Percentiles rank a stretch among this genome's conserved stretches.
Evolutionary conservation across 2,113 vertebrate genomes (phyloP).

Genomic region (Sorex araneus): DNA sequence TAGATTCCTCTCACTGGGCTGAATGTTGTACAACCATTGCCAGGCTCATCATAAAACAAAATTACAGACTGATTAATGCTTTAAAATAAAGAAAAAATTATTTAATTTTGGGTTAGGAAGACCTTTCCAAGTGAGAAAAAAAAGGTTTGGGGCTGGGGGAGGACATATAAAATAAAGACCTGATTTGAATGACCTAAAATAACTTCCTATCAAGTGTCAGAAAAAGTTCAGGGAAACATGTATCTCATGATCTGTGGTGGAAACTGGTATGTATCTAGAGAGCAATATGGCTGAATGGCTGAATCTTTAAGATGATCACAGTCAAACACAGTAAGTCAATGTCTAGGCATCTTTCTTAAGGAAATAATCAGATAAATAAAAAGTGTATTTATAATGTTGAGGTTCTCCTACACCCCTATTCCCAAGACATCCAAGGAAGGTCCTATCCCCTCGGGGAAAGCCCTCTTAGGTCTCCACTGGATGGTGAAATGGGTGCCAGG

Average conservation of each 20-base stretch:
- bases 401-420: too few relatives aligned
- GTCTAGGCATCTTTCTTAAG: slow-evolving; percentile 76
- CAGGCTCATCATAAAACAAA: neutral
- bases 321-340: slow-evolving; percentile 70
- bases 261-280: slow-evolving; percentile 12
- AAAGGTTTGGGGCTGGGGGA: neutral
- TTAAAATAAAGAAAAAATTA: slow-evolving; percentile 4
- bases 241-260: slow-evolving; percentile 11
- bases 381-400: slow-evolving; percentile 17
- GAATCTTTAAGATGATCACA: slow-evolving; percentile 67
- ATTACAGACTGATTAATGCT: slow-evolving; percentile 54
- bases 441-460: too few relatives aligned
- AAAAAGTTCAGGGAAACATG: slow-evolving; percentile 39
- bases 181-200: slow-evolving; percentile 45
- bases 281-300: slow-evolving; percentile 14
- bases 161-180: slow-evolving; percentile 39
- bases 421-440: too few relatives aligned
- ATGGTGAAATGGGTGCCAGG: too few relatives aligned
- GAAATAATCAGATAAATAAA: slow-evolving; percentile 66
- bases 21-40: neutral
- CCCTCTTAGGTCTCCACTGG: too few relatives aligned
- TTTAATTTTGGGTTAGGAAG: neutral
- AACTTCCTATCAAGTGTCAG: slow-evolving; percentile 21
- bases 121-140: slow-evolving; percentile 17
- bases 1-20: neutral